phyloP scores from a whole-genome alignment of 2,888 invertebrate species.

The Drosophila crucigera region DNA sequence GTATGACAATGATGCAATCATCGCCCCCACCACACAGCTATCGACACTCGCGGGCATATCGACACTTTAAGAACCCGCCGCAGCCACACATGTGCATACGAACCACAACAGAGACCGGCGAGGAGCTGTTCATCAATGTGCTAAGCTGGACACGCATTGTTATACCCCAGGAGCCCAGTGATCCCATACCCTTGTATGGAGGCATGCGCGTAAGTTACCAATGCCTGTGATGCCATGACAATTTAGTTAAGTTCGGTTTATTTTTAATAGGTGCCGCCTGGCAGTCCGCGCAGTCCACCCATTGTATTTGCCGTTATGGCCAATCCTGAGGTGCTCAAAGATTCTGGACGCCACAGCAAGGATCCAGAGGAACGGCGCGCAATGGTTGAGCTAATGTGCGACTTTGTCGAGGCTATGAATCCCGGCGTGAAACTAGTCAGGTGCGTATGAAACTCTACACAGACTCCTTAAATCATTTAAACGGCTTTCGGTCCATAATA shows the following conservation, averaged over 20 bases:
- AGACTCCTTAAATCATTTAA: neutral
- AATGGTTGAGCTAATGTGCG: constrained; percentile 89
- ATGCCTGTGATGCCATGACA: neutral
- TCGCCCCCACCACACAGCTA: constrained; percentile 87
- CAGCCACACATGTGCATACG: constrained; percentile 92
- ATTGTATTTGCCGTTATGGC: constrained; percentile 91
- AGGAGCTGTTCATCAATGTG: constrained; percentile 89
- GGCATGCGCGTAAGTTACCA: constrained; percentile 88
- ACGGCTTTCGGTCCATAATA: constrained; percentile 33
- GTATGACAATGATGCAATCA: constrained; percentile 81
- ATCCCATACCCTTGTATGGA: constrained; percentile 90
- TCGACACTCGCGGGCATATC: constrained; percentile 88
- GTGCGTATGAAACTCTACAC: constrained; percentile 32
- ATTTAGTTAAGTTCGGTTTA: neutral
- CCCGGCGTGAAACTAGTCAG: constrained; percentile 88
- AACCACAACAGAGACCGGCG: constrained; percentile 86
- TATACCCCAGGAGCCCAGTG: constrained; percentile 88
- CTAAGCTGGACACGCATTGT: constrained; percentile 91
- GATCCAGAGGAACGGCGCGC: constrained; percentile 89
- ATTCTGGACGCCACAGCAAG: constrained; percentile 89
- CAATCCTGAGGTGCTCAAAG: constrained; percentile 89
- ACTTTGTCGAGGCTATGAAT: constrained; percentile 91
- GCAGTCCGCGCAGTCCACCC: constrained; percentile 88
- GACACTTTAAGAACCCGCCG: constrained; percentile 90
- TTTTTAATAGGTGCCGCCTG: constrained; percentile 86